These are phyloP conservation scores for Potamarius usumacintae DNA, from an alignment of 2,113 vertebrate genomes.

Conservation along the genomic window DNA sequence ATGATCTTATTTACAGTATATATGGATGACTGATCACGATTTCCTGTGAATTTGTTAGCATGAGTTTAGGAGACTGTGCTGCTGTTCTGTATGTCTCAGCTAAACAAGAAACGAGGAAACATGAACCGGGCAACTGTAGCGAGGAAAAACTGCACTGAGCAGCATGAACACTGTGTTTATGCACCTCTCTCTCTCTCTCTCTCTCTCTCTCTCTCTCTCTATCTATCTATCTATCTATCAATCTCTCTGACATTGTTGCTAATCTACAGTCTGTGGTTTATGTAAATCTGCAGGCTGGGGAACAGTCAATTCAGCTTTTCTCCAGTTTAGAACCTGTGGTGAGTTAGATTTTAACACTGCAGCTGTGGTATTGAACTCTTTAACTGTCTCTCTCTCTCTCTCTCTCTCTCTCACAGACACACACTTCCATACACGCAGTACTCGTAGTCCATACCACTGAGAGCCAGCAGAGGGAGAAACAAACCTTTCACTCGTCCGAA, in stretches of 20 bases:
- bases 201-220: neutral
- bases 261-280: slow-evolving; percentile 44
- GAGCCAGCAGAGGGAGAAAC: slow-evolving; percentile 56
- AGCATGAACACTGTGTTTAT: neutral
- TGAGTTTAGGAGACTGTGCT: neutral
- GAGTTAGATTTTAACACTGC: slow-evolving; percentile 39
- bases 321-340: slow-evolving; percentile 5
- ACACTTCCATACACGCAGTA: neutral
- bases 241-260: neutral
- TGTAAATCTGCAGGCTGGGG: slow-evolving; percentile 28
- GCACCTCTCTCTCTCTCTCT: neutral
- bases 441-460: slow-evolving; percentile 40
- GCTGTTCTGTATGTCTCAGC: neutral
- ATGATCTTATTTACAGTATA: neutral
- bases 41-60: neutral
- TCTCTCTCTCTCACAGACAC: neutral
- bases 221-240: neutral
- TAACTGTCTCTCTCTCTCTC: neutral
- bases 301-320: slow-evolving; percentile 39
- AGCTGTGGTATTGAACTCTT: neutral
- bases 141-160: neutral
- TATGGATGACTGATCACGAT: neutral
- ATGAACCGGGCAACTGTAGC: slow-evolving; percentile 11
- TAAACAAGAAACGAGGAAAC: slow-evolving; percentile 10
- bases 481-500: neutral